Conservation (phyloP, 2,113 vertebrate genomes). For the Pristiophorus japonicus region DNA sequence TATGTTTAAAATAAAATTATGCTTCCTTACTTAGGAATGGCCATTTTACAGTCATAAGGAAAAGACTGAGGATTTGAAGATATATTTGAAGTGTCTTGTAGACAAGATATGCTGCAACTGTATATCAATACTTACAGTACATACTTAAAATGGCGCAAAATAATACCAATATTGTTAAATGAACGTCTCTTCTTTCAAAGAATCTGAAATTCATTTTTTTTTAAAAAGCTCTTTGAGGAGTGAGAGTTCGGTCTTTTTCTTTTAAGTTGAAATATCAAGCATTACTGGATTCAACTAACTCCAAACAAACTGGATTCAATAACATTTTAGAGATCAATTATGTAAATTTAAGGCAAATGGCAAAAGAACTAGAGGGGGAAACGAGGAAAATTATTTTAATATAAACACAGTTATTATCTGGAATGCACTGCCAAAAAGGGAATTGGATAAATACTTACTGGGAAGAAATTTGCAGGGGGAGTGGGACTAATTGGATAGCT, state of each 20-base stretch:
- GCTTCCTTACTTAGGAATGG: neutral
- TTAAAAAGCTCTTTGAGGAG: neutral
- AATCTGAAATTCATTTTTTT: neutral
- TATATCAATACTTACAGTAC: neutral
- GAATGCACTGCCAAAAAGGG: neutral
- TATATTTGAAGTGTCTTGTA: neutral
- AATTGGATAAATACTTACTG: neutral
- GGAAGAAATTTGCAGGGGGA: neutral
- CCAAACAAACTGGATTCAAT: no score
- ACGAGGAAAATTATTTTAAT: neutral
- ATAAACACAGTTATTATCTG: neutral
- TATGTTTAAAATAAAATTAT: neutral
- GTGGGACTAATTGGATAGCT: neutral
- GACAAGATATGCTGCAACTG: neutral
- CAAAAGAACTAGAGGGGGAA: neutral
- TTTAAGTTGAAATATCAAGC: neutral
- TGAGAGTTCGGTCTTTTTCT: neutral
- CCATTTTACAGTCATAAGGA: neutral
- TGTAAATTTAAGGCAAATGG: neutral
- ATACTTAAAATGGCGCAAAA: no score
- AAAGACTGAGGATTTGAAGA: neutral
- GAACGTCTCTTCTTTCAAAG: neutral
- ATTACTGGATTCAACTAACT: neutral
- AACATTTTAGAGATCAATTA: neutral
- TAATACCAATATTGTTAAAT: no score